Conservation (phyloP, 2,797 vertebrate species). For the Morelia viridis region DNA sequence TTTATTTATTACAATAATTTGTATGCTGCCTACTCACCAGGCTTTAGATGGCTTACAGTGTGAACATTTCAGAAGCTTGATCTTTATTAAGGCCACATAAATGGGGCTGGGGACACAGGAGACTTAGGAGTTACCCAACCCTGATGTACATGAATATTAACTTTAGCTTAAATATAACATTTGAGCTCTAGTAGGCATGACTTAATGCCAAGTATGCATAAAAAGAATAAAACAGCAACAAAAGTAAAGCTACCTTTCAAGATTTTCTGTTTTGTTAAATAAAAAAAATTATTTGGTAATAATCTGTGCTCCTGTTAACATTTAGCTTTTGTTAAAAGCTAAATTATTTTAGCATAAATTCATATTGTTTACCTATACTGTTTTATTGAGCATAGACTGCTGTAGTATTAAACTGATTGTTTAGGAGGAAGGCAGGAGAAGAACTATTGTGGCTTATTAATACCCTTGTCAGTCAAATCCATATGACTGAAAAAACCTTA, state of each 20-base stretch:
- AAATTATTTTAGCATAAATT: neutral
- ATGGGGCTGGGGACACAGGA: neutral
- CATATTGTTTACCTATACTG: neutral
- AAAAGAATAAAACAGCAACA: neutral
- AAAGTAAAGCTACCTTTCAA: neutral
- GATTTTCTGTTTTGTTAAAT: neutral
- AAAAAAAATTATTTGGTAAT: neutral
- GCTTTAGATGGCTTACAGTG: neutral
- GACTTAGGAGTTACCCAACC: neutral
- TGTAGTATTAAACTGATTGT: neutral
- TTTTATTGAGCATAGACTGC: neutral
- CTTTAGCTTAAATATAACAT: neutral
- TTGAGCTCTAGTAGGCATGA: neutral
- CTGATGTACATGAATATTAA: neutral
- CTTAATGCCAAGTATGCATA: neutral
- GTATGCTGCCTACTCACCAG: neutral
- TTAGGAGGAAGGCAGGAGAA: neutral
- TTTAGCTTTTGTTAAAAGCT: neutral
- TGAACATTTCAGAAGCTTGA: neutral
- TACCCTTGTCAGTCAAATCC: slow-evolving; percentile 3
- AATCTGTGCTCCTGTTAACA: neutral
- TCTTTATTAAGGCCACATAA: neutral
- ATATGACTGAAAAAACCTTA: neutral
- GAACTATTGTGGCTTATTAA: slow-evolving; percentile 11
- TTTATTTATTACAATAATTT: neutral